Conservation (phyloP, 1,140 invertebrate genomes). For the silkworm (Bombyx mori) region DNA sequence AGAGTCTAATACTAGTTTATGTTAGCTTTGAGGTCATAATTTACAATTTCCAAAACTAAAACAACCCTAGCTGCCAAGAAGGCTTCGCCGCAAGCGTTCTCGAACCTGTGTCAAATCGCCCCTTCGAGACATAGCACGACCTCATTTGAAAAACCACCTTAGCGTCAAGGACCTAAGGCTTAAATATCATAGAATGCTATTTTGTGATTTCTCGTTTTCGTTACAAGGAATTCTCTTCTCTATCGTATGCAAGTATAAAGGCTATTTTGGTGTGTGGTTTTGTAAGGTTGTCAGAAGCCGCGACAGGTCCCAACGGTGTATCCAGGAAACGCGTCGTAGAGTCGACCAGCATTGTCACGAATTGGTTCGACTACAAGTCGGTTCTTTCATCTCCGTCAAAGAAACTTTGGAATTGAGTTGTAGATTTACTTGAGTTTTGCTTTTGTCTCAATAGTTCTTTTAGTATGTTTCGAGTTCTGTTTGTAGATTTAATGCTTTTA, state of each 20-base stretch:
- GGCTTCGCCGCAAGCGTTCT: conserved; percentile 38
- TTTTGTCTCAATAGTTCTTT: no score
- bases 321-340: conserved; percentile 26
- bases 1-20: no score
- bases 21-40: no score
- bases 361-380: conserved; percentile 24
- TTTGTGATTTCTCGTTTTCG: no score
- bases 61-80: conserved; percentile 31
- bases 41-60: no score
- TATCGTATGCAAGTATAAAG: conserved; percentile 1
- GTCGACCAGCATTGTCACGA: conserved; percentile 30
- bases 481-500: no score
- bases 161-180: neutral
- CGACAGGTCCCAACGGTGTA: conserved; percentile 28
- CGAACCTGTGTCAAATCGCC: conserved; percentile 41
- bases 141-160: neutral
- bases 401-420: no score
- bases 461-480: no score
- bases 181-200: no score
- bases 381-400: no score
- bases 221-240: neutral
- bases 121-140: conserved; percentile 25
- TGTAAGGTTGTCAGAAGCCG: conserved; percentile 9
- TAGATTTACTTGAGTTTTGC: no score
- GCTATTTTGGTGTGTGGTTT: conserved; percentile 6